Evolutionary conservation across 2,113 vertebrate genomes (phyloP).

Genomic region (Propithecus coquereli): DNA sequence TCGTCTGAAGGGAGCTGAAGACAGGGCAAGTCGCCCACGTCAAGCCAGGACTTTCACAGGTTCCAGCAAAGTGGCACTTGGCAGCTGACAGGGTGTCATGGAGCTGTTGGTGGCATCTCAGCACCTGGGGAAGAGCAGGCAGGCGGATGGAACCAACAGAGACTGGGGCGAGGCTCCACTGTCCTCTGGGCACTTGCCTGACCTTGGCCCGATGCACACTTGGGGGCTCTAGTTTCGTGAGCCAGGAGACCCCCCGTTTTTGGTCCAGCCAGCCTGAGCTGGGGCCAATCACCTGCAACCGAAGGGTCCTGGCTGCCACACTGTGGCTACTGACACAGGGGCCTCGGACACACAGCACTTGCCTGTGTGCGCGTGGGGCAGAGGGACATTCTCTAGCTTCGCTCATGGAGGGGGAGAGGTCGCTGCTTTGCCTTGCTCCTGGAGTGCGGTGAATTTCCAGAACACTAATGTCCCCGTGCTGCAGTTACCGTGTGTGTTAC

Average conservation of each 20-base stretch:
- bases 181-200: neutral
- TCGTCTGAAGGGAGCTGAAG: neutral
- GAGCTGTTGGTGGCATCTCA: neutral
- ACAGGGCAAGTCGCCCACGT: neutral
- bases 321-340: too few species aligned
- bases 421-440: neutral
- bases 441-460: neutral
- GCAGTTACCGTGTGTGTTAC: fast-evolving
- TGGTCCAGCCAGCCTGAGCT: neutral
- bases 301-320: neutral
- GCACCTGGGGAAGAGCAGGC: fast-evolving
- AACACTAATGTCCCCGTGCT: fast-evolving
- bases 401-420: fast-evolving
- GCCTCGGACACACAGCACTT: neutral
- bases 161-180: neutral
- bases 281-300: neutral
- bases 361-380: too few species aligned
- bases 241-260: fast-evolving
- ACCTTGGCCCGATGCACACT: fast-evolving
- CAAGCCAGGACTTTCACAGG: neutral
- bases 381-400: too few species aligned
- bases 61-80: neutral
- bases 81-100: neutral
- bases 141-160: neutral
- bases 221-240: neutral